Evolutionary conservation across 1,140 invertebrate species (phyloP), one percentile per base, ranked within the genome.

Genomic region (Physella acuta): DNA sequence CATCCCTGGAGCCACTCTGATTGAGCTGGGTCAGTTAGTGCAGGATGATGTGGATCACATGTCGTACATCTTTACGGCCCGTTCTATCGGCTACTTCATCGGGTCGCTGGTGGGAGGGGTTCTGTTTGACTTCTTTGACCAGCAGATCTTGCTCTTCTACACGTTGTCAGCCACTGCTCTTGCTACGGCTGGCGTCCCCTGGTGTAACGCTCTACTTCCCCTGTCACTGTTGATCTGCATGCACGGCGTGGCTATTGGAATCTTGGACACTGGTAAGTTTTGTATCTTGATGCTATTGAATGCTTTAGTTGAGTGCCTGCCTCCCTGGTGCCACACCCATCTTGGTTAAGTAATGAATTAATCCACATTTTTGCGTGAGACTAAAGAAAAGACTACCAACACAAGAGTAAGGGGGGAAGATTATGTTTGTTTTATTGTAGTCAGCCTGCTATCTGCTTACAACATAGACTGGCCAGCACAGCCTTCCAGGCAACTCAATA

Each of bases 1-100:
- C 26, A 81, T 87, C 31, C 82, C 84, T 64, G 85, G 85, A n/a
- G 83, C 85, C 55, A 86, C 85, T 11, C 73, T 86, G 28, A 73
- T 82, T 1, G 81, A 85, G 66, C 76, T 86, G 55, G 77, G 78
- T 56, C 74, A 79, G 30, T 73, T 78, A 51, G 78, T 83, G 0
- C 70, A 79, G 39, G 73, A 78, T 5, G 75, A 76, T 66, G 79
- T 75, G 17, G 71, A 78, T 44, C 72, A 78, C 31, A 84, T 82
- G 69, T 75, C 76, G n/a, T 68, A 77, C 53, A 80, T 85, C 30
- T 84, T 85, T 73, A 78, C 76, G 11, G 78, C 76, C 2, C 68
- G 83, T 8, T 83, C 83, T 8, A n/a, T 81, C 2, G 83, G 83
- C 20, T 85, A 84, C 61, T 75, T 85, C 8, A 55, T 82, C 14